phyloP scores from a whole-genome alignment of 2,797 vertebrate species.

The Alca torda region DNA sequence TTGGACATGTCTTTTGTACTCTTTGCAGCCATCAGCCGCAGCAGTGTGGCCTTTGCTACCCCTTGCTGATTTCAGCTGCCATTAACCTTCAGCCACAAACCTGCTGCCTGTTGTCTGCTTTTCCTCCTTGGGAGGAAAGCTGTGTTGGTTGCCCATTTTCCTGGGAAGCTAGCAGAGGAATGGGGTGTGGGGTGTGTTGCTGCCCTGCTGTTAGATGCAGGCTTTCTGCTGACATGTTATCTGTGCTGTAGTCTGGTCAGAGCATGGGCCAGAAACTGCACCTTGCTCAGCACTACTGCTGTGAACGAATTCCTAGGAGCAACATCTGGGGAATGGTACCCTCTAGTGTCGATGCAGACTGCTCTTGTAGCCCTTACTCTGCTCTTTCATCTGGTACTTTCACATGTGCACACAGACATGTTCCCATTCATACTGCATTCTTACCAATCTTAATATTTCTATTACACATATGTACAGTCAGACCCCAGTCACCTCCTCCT shows the following conservation, averaged over 20 bases:
- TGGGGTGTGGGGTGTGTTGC: not conserved
- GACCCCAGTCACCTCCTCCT: not conserved
- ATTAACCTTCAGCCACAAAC: not conserved
- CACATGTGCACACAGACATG: fast-evolving
- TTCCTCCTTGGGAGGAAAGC: not conserved
- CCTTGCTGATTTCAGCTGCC: not conserved
- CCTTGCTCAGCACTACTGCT: not conserved
- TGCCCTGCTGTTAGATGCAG: not conserved
- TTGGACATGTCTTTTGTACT: not conserved
- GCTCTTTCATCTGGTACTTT: not conserved
- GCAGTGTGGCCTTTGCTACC: not conserved
- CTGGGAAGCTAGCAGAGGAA: not conserved
- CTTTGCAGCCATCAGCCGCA: not conserved
- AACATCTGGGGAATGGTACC: not conserved
- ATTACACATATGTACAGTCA: not conserved
- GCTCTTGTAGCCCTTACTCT: not conserved
- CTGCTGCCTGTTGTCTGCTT: not conserved
- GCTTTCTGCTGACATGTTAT: not conserved
- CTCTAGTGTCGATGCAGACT: not conserved
- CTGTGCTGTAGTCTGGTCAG: not conserved
- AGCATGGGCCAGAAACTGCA: not conserved
- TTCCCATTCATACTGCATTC: not conserved
- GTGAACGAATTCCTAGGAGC: not conserved
- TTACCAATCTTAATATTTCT: not conserved
- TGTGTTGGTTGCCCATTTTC: not conserved